A percentile compares a stretch with the other conserved stretches of the same genome.
Conservation (phyloP, 2,888 invertebrate species). For the Tuta absoluta region DNA sequence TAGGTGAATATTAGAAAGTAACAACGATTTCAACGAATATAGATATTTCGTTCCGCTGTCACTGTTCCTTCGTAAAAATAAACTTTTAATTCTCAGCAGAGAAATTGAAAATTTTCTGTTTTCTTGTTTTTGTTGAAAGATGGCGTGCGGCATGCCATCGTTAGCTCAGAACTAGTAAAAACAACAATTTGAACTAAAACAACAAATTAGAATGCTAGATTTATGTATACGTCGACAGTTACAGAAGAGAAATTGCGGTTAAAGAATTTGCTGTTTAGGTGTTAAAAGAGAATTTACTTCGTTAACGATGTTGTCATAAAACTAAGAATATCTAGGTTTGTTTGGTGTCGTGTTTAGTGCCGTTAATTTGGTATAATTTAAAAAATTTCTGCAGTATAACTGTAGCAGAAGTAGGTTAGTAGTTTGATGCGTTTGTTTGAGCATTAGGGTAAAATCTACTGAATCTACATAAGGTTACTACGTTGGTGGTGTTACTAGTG, state of each 20-base stretch:
- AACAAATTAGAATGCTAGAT: conserved; percentile 24
- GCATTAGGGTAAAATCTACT: no score
- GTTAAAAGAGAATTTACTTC: conserved; percentile 21
- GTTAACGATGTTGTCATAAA: conserved; percentile 23
- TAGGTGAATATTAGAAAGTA: background rate
- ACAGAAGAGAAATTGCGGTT: conserved; percentile 19
- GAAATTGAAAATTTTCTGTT: conserved; percentile 35
- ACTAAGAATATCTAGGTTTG: conserved; percentile 20
- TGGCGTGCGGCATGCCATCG: conserved; percentile 43
- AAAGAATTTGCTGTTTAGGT: conserved; percentile 23
- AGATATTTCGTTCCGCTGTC: background rate
- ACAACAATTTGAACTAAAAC: conserved; percentile 27
- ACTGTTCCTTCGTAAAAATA: conserved; percentile 7
- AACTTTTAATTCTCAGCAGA: conserved; percentile 20
- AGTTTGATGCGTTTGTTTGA: no score
- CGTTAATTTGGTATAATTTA: conserved; percentile 2
- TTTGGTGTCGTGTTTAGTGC: conserved; percentile 5
- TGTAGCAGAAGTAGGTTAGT: no score
- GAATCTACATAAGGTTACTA: no score
- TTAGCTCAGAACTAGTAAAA: conserved; percentile 26
- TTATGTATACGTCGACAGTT: conserved; percentile 30
- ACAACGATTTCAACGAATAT: background rate
- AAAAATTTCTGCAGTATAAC: background rate
- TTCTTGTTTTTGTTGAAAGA: conserved; percentile 34
- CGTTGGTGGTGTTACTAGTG: no score